These are phyloP conservation scores for Rhynchomys soricoides DNA, from an alignment of 2,113 vertebrate genomes.

Conservation along the genomic window DNA sequence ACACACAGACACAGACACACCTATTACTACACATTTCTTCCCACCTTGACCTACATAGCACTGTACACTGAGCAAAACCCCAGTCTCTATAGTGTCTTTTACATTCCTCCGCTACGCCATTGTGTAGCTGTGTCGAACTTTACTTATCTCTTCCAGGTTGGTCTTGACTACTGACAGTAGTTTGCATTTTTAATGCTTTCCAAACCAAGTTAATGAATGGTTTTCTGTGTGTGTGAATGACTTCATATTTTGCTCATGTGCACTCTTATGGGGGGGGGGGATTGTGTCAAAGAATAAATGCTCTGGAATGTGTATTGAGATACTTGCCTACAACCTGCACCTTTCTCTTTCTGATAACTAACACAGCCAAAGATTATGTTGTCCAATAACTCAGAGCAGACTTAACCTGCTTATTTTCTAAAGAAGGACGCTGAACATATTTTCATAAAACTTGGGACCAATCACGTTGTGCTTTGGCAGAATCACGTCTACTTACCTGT, in stretches of 20 bases:
- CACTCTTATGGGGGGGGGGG: background rate
- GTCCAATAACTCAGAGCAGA: background rate
- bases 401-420: background rate
- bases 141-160: background rate
- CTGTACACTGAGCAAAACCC: background rate
- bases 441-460: background rate
- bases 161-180: conserved; percentile 17
- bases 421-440: background rate
- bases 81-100: background rate
- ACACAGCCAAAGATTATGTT: background rate
- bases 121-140: background rate
- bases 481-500: background rate
- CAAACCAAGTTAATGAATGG: background rate
- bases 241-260: background rate
- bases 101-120: background rate
- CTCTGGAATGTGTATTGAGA: background rate
- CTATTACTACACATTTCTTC: background rate
- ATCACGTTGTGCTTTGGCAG: background rate
- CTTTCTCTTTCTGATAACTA: background rate
- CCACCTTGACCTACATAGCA: background rate
- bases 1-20: background rate
- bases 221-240: background rate
- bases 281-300: conserved; percentile 24
- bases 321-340: background rate
- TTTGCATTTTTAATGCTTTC: conserved; percentile 7